Conservation (phyloP, 2,113 vertebrate species). For the Platysteira castanea region DNA sequence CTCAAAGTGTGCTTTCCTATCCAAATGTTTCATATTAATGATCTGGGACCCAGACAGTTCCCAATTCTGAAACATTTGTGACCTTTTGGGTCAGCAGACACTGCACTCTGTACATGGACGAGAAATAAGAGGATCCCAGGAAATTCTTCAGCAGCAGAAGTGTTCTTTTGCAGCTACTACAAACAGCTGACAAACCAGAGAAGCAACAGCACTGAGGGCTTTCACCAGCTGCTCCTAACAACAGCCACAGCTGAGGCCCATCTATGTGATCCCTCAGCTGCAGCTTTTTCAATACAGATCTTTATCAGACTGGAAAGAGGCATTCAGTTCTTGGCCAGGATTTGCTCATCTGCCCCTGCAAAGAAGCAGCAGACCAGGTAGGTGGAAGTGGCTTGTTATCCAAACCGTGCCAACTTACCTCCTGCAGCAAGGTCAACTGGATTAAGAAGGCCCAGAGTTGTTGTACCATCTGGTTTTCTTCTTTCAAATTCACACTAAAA, state of each 20-base stretch:
- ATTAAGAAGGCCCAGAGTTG: conserved; percentile 89
- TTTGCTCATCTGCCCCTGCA: background rate
- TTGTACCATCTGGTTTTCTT: conserved; percentile 89
- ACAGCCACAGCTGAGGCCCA: background rate
- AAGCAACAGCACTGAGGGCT: background rate
- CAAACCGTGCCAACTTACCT: conserved; percentile 64
- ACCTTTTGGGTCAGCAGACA: background rate
- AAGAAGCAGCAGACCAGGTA: background rate
- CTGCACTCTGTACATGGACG: background rate
- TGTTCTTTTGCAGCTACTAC: background rate
- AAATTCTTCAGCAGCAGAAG: background rate
- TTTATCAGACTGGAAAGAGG: background rate
- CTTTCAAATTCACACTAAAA: conserved; percentile 89
- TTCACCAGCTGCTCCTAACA: background rate
- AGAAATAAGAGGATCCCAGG: background rate
- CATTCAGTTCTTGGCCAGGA: background rate
- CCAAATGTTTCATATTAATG: background rate
- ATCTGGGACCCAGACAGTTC: background rate
- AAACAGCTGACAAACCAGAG: background rate
- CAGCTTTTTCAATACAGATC: background rate
- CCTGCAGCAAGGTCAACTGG: conserved; percentile 83
- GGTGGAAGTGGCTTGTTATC: background rate
- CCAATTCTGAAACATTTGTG: background rate
- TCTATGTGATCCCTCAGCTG: background rate
- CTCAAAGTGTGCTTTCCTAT: background rate